Conservation (phyloP, 2,113 vertebrate genomes). For the Rhinolophus sinicus region DNA sequence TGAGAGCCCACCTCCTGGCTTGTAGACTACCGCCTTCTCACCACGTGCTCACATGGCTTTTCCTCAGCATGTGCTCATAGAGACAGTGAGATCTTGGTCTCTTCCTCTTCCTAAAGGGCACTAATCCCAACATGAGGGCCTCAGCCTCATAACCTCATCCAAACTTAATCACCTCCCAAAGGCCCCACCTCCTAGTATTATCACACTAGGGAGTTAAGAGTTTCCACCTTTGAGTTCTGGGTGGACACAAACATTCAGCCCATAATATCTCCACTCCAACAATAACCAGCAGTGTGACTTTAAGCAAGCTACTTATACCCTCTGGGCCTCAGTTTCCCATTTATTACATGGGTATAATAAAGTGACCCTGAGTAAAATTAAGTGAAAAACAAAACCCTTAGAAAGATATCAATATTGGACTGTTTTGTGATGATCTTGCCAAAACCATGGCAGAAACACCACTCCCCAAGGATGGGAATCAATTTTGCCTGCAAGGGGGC, state of each 20-base stretch:
- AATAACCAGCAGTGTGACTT: not conserved
- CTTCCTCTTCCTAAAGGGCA: not conserved
- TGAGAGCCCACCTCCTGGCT: not conserved
- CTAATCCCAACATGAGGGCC: not conserved
- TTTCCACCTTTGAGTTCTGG: not conserved
- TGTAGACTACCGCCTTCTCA: not conserved
- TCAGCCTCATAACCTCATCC: not conserved
- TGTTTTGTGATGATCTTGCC: not conserved
- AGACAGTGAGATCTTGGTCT: not conserved
- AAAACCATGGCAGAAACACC: not conserved
- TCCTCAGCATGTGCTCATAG: not conserved
- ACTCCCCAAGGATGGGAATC: not conserved
- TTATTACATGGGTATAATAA: not conserved
- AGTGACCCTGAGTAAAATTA: not conserved
- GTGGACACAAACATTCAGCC: not conserved
- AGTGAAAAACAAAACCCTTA: not conserved
- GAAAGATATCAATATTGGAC: not conserved
- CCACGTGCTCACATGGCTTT: not conserved
- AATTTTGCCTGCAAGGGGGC: not conserved
- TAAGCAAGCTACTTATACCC: not conserved
- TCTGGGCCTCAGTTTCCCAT: not conserved
- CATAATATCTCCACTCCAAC: not conserved
- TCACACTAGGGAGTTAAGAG: not conserved
- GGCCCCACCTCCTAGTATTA: not conserved
- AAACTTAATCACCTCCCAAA: not conserved